Percentiles rank a stretch among this genome's conserved stretches.
Conservation (phyloP, 2,113 vertebrate genomes). For the Tinamus guttatus region DNA sequence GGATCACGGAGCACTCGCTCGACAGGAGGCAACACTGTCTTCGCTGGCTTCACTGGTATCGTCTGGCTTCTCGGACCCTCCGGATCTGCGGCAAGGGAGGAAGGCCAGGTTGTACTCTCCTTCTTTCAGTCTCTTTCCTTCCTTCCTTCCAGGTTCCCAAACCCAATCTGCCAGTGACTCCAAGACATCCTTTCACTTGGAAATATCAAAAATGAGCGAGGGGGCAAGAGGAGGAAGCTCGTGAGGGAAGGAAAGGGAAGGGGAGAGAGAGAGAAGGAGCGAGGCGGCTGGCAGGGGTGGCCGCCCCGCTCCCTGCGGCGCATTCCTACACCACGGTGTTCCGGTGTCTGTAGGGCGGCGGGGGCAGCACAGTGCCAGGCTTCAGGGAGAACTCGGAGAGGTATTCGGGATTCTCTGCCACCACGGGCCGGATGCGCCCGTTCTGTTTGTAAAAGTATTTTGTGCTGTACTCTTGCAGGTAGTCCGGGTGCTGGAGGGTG, state of each 20-base stretch:
- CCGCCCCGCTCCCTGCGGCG: slow-evolving; percentile 26
- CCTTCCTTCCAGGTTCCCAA: slow-evolving; percentile 58
- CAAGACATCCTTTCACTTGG: slow-evolving; percentile 55
- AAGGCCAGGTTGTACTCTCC: background rate
- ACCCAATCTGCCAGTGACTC: slow-evolving; percentile 42
- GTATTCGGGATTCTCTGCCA: slow-evolving; percentile 96
- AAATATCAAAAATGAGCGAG: slow-evolving; percentile 75
- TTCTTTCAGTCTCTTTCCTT: slow-evolving; percentile 54
- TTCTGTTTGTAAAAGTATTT: slow-evolving; percentile 98
- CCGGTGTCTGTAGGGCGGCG: slow-evolving; percentile 96
- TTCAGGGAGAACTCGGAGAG: slow-evolving; percentile 94
- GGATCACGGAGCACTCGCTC: slow-evolving; percentile 9
- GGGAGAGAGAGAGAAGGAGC: background rate
- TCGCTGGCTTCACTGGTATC: background rate
- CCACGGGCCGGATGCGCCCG: slow-evolving; percentile 89
- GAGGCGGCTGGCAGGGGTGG: slow-evolving; percentile 58
- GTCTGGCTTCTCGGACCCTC: slow-evolving; percentile 29
- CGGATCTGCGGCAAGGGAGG: slow-evolving; percentile 11
- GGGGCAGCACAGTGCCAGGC: slow-evolving; percentile 91
- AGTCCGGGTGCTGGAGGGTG: slow-evolving; percentile 89
- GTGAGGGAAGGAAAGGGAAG: slow-evolving; percentile 30
- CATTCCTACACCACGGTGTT: slow-evolving; percentile 94
- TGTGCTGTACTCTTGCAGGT: slow-evolving; percentile 89
- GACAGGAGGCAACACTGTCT: slow-evolving; percentile 37
- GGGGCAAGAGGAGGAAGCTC: slow-evolving; percentile 73